phyloP scores from a whole-genome alignment of 2,888 invertebrate genomes.

The Cremastobaeus sp. region DNA sequence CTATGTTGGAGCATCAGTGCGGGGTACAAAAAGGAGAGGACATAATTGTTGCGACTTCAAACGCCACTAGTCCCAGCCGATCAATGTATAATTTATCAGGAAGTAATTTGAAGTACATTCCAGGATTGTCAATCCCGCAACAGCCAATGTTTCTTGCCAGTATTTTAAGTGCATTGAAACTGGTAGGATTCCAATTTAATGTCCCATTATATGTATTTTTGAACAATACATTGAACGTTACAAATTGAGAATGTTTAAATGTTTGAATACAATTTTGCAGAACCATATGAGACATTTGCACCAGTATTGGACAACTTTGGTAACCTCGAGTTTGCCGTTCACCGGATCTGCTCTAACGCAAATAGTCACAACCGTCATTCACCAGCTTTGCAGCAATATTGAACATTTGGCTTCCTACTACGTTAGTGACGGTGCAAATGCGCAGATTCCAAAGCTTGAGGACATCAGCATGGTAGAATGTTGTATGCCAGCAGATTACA shows the following conservation, averaged over 20 bases:
- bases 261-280: conserved; percentile 68
- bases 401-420: conserved; percentile 80
- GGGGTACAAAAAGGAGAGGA: conserved; percentile 80
- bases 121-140: conserved; percentile 85
- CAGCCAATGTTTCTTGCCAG: conserved; percentile 91
- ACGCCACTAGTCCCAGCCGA: conserved; percentile 68
- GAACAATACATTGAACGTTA: conserved; percentile 3
- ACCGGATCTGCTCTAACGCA: conserved; percentile 87
- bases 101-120: conserved; percentile 81
- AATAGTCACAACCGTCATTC: conserved; percentile 87
- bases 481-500: conserved; percentile 86
- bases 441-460: conserved; percentile 65
- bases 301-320: conserved; percentile 89
- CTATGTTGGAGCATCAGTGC: conserved; percentile 87
- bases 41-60: conserved; percentile 63
- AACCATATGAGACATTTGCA: conserved; percentile 86
- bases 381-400: conserved; percentile 88
- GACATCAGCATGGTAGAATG: conserved; percentile 76
- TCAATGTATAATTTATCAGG: conserved; percentile 71
- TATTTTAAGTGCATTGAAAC: conserved; percentile 86
- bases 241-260: neutral
- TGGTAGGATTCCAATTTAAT: conserved; percentile 67
- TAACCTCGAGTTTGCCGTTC: conserved; percentile 89
- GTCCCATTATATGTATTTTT: conserved; percentile 9
- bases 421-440: conserved; percentile 67